These are phyloP conservation scores for Meteorus colon DNA, from an alignment of 2,888 invertebrate genomes.

Conservation along the genomic window DNA sequence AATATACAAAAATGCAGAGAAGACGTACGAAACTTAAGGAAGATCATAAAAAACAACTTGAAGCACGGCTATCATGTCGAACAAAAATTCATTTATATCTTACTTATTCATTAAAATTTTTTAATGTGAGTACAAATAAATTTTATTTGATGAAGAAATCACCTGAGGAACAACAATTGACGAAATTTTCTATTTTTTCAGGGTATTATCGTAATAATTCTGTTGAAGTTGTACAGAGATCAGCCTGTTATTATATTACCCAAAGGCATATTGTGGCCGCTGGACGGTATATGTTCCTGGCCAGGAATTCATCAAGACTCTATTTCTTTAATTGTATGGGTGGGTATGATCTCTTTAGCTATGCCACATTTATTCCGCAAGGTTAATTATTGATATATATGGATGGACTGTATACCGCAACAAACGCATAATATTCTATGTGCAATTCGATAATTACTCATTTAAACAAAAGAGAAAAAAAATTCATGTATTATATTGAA, in stretches of 20 bases:
- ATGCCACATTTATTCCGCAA: slow-evolving; percentile 39
- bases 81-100: slow-evolving; percentile 52
- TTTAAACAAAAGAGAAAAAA: too few species aligned
- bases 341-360: slow-evolving; percentile 57
- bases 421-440: neutral
- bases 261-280: slow-evolving; percentile 62
- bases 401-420: neutral
- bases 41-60: slow-evolving; percentile 62
- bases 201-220: slow-evolving; percentile 55
- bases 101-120: slow-evolving; percentile 56
- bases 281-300: slow-evolving; percentile 65
- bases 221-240: slow-evolving; percentile 60
- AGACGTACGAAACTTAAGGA: slow-evolving; percentile 65
- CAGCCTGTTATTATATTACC: slow-evolving; percentile 65
- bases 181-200: slow-evolving; percentile 46
- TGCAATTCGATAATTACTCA: too few species aligned
- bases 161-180: neutral
- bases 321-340: slow-evolving; percentile 66
- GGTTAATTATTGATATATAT: too few species aligned
- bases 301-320: slow-evolving; percentile 61
- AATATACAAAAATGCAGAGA: slow-evolving; percentile 70
- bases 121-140: slow-evolving; percentile 61
- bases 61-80: slow-evolving; percentile 51
- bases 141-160: neutral
- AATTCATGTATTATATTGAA: too few species aligned